These are phyloP conservation scores for Brachyhypopomus occidentalis DNA, from an alignment of 2,113 vertebrate species.

Conservation along the genomic window DNA sequence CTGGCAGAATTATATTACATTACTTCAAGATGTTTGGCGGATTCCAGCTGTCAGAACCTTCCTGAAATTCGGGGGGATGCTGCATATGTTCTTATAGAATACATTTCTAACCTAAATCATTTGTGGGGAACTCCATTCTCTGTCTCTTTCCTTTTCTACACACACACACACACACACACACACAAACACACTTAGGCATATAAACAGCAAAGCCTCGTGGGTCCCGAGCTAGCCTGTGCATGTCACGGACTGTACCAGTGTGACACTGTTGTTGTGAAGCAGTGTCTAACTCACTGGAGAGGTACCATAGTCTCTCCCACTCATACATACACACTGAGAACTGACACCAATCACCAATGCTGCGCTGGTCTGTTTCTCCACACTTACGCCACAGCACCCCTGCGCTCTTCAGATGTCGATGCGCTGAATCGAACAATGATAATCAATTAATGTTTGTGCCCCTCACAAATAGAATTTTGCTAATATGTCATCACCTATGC, in stretches of 20 bases:
- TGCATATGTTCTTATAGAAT: no score
- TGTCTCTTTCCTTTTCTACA: neutral
- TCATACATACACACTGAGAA: neutral
- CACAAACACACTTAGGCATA: slow-evolving; percentile 15
- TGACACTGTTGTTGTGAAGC: neutral
- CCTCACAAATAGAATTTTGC: neutral
- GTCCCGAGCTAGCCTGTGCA: slow-evolving; percentile 20
- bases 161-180: slow-evolving; percentile 4
- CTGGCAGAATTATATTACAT: no score
- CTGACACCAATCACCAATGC: slow-evolving; percentile 27
- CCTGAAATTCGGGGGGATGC: no score
- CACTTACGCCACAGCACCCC: neutral
- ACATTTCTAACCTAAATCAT: no score
- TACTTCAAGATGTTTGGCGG: no score
- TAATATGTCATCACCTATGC: neutral
- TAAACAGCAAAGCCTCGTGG: slow-evolving; percentile 15
- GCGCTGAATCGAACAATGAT: neutral
- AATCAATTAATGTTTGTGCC: neutral
- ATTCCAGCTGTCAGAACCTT: no score
- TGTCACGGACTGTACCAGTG: slow-evolving; percentile 11
- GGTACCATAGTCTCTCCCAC: neutral
- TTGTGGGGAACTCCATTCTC: neutral
- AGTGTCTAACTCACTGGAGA: neutral
- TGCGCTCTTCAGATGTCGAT: neutral
- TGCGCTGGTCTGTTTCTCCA: slow-evolving; percentile 14